Evolutionary conservation across 2,888 invertebrate genomes (phyloP).

Genomic region (Orthonychiurus folsomi): DNA sequence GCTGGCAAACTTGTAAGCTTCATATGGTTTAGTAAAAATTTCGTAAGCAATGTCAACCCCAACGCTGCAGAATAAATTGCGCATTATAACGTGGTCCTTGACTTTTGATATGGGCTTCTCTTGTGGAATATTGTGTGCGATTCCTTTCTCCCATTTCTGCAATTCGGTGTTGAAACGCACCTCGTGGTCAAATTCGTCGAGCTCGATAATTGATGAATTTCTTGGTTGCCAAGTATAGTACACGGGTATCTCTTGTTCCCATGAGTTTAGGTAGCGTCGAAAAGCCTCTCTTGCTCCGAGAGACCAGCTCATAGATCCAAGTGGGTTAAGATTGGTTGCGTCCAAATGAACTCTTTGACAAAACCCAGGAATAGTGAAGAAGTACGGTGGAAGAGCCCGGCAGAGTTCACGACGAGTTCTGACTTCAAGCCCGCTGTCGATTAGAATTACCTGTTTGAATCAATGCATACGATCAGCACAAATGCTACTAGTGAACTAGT

Average conservation of each 20-base stretch:
- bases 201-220: not conserved
- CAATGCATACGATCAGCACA: not conserved
- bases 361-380: conserved; percentile 17
- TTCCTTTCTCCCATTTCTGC: not conserved
- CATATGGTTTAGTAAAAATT: not conserved
- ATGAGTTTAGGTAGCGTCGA: conserved; percentile 15
- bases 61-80: not conserved
- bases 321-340: conserved; percentile 2
- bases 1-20: not conserved
- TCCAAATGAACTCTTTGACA: conserved; percentile 22
- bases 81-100: not conserved
- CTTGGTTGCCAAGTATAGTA: not conserved
- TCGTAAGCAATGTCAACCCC: conserved; percentile 6
- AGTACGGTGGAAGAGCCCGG: conserved; percentile 15
- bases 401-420: not conserved
- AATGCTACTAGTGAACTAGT: no score
- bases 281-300: conserved; percentile 9
- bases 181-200: conserved; percentile 1
- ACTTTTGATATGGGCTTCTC: not conserved
- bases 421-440: conserved; percentile 21
- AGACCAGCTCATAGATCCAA: conserved; percentile 11
- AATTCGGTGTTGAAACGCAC: not conserved
- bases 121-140: not conserved
- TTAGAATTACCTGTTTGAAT: conserved; percentile 16
- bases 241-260: conserved; percentile 7